Evolutionary conservation across 2,113 vertebrate species (phyloP), one percentile per base, ranked within the genome.

Genomic region (Dissostichus mawsoni): DNA sequence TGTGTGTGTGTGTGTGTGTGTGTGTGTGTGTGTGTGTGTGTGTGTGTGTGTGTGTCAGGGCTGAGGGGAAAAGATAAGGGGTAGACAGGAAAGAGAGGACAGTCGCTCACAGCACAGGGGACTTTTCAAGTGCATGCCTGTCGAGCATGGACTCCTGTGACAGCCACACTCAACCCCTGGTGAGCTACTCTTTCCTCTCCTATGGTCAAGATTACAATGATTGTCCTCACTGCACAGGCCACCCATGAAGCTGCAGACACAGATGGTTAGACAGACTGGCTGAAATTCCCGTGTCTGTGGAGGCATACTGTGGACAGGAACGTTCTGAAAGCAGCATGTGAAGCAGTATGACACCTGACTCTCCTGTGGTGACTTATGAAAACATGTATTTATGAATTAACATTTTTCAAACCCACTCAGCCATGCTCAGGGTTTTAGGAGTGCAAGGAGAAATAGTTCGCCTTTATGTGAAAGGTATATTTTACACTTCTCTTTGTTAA

Each of bases 91-190:
- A 73, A 77, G 78, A 86, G 78, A 80, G 81, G 86, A 92, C 76
- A 89, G 88, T 91, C 65, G 72, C 90, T 93, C 86, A 89, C 86
- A 92, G 87, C 84, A 70, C 75, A n/a, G 83, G 89, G 88, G 88
- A 94, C 90, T 92, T 94, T 92, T 94, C 91, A 92, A 93, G 90
- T 84, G 83, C 68, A 65, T 83, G 80, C 81, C 91, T 91, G 92
- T 93, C 93, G 94, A 91, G 89, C 87, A 85, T 77, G 85, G 88
- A 91, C 79, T 90, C 83, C 69, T 61, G 82, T 90, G 90, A 93
- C 93, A 95, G 90, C 78, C 83, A 48, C 82, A 88, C 91, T 90
- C 84, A 86, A 93, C 89, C 90, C 90, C 74, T 79, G 89, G 87
- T 91, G 90, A 91, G 90, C 85, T 78, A 76, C 86, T 85, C 82